Evolutionary conservation across 2,888 invertebrate genomes (phyloP).

Genomic region (Anagyrus pseudococci): DNA sequence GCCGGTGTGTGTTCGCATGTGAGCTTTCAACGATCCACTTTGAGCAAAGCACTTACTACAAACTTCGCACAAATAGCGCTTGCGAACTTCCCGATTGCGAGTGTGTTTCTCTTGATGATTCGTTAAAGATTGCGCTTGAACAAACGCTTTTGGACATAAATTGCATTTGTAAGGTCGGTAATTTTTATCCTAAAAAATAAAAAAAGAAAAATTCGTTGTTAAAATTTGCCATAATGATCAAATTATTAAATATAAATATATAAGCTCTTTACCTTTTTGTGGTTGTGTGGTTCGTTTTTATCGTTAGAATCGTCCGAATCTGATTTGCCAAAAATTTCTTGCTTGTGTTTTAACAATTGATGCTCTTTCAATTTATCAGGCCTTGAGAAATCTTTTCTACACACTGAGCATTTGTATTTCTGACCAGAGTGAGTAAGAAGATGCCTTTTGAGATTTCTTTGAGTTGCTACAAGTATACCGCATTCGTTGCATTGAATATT

Average conservation of each 20-base stretch:
- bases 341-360: slow-evolving; percentile 54
- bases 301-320: slow-evolving; percentile 51
- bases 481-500: slow-evolving; percentile 55
- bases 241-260: no score
- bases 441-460: slow-evolving; percentile 55
- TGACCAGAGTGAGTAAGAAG: slow-evolving; percentile 55
- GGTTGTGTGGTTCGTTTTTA: slow-evolving; percentile 42
- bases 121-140: slow-evolving; percentile 52
- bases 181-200: slow-evolving; percentile 47
- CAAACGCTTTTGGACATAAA: slow-evolving; percentile 56
- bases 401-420: slow-evolving; percentile 52
- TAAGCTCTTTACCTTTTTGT: slow-evolving; percentile 48
- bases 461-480: slow-evolving; percentile 55
- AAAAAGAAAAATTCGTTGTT: neutral
- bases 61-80: slow-evolving; percentile 56
- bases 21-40: slow-evolving; percentile 55
- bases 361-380: slow-evolving; percentile 55
- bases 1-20: slow-evolving; percentile 58
- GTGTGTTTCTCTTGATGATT: slow-evolving; percentile 57
- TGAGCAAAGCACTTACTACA: slow-evolving; percentile 59
- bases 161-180: slow-evolving; percentile 53
- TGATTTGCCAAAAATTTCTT: slow-evolving; percentile 50
- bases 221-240: no score
- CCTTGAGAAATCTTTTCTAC: slow-evolving; percentile 55
- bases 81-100: slow-evolving; percentile 53